phyloP scores from a whole-genome alignment of 2,113 vertebrate species.

The Marmota monax region DNA sequence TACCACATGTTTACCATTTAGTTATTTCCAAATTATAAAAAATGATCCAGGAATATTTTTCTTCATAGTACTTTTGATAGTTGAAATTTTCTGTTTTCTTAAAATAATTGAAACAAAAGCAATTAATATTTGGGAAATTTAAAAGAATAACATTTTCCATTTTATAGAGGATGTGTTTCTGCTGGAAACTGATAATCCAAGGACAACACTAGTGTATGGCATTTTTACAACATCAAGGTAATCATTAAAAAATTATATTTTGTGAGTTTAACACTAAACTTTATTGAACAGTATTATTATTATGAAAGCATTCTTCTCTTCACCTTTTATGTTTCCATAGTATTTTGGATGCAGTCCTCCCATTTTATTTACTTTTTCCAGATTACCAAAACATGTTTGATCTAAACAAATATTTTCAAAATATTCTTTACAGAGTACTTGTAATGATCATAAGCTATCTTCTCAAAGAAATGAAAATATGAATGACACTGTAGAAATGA shows the following conservation, averaged over 20 bases:
- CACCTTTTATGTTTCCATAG: background rate
- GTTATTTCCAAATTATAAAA: background rate
- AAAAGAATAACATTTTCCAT: constrained; percentile 10
- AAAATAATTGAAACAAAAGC: background rate
- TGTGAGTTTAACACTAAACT: background rate
- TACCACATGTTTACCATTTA: background rate
- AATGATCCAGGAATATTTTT: background rate
- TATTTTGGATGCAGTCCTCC: background rate
- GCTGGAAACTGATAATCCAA: constrained; percentile 95
- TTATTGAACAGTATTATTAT: background rate
- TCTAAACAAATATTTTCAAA: background rate
- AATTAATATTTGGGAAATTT: background rate
- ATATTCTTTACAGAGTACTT: background rate
- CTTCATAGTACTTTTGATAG: background rate
- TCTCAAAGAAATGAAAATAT: constrained; percentile 42
- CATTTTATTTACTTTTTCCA: background rate
- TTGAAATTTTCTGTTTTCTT: constrained; percentile 7
- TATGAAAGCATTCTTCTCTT: background rate
- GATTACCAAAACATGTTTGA: constrained; percentile 22
- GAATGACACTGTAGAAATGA: constrained; percentile 41
- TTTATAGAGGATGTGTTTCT: constrained; percentile 96
- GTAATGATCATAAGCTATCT: background rate
- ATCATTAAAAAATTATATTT: constrained; percentile 61
- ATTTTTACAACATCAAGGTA: constrained; percentile 99
- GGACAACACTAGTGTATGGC: constrained; percentile 95